These are phyloP conservation scores for Crypturellus tataupa DNA, from an alignment of 2,797 vertebrate species.

Conservation along the genomic window DNA sequence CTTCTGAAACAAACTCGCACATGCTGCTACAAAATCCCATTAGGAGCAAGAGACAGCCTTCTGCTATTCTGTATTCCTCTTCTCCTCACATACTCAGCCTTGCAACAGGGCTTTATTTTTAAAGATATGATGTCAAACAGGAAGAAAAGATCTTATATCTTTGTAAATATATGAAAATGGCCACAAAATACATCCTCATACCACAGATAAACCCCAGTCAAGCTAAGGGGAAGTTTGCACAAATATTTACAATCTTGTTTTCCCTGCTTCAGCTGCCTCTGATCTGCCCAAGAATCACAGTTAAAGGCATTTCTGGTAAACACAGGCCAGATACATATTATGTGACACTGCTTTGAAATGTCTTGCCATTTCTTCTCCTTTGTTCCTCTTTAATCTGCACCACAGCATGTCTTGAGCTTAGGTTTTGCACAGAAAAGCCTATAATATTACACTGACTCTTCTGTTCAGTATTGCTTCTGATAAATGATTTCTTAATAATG, in stretches of 20 bases:
- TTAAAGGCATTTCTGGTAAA: slow-evolving; percentile 12
- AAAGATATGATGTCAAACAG: slow-evolving; percentile 66
- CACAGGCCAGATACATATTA: slow-evolving; percentile 6
- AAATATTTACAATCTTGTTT: slow-evolving; percentile 5
- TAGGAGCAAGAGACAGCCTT: slow-evolving; percentile 82
- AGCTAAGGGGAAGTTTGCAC: slow-evolving; percentile 44
- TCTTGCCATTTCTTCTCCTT: slow-evolving; percentile 43
- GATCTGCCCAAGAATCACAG: slow-evolving; percentile 11
- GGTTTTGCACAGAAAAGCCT: slow-evolving; percentile 20
- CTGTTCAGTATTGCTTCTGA: slow-evolving; percentile 28
- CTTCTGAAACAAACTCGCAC: slow-evolving; percentile 90
- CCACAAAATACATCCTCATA: neutral
- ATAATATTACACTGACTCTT: slow-evolving; percentile 25
- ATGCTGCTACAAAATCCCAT: slow-evolving; percentile 87
- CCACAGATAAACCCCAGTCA: neutral
- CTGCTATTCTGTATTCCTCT: slow-evolving; percentile 80
- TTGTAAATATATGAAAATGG: slow-evolving; percentile 4
- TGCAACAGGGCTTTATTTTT: slow-evolving; percentile 68
- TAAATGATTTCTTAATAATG: slow-evolving; percentile 46
- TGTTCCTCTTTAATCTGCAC: slow-evolving; percentile 11
- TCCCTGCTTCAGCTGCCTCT: slow-evolving; percentile 9
- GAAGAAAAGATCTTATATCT: slow-evolving; percentile 30
- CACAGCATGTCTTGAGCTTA: neutral
- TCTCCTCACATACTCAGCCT: slow-evolving; percentile 41
- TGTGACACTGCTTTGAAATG: neutral